Evolutionary conservation across 64 coral and sea anemone genomes (phyloP).

Genomic region (Pocillopora verrucosa): DNA sequence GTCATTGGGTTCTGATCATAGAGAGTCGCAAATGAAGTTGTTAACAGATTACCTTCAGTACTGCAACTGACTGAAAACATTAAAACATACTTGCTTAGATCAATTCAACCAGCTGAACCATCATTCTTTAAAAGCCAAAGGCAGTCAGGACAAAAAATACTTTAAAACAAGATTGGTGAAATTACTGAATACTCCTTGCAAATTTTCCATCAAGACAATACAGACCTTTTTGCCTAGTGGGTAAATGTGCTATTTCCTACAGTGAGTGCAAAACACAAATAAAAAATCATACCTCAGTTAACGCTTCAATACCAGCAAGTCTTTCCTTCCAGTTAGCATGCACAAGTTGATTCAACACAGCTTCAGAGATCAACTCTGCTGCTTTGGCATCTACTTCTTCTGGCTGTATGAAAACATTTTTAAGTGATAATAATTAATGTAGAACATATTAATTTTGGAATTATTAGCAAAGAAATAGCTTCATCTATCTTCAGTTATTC

Average conservation of each 20-base stretch:
- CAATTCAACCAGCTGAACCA: too few relatives aligned
- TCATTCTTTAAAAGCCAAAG: too few relatives aligned
- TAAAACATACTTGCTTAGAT: too few relatives aligned
- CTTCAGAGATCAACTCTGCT: conserved; percentile 69
- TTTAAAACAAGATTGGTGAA: too few relatives aligned
- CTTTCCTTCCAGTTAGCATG: conserved; percentile 97
- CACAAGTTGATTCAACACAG: conserved; percentile 62
- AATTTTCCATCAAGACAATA: too few relatives aligned
- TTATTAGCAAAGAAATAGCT: not conserved
- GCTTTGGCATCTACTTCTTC: conserved; percentile 94
- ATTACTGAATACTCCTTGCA: too few relatives aligned
- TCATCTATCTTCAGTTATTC: not conserved
- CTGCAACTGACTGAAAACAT: too few relatives aligned
- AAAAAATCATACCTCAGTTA: conserved; percentile 54
- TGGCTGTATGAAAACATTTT: conserved; percentile 37
- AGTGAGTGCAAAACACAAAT: not conserved
- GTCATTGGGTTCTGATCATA: not conserved
- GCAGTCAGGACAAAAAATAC: too few relatives aligned
- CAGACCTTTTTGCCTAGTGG: too few relatives aligned
- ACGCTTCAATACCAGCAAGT: conserved; percentile 84
- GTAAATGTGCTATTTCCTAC: not conserved
- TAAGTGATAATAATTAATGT: not conserved
- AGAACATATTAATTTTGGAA: not conserved
- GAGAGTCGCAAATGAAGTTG: not conserved
- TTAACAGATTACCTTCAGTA: not conserved